These are phyloP conservation scores for Leptatherina wallacei DNA, from an alignment of 2,797 vertebrate genomes.

Conservation along the genomic window DNA sequence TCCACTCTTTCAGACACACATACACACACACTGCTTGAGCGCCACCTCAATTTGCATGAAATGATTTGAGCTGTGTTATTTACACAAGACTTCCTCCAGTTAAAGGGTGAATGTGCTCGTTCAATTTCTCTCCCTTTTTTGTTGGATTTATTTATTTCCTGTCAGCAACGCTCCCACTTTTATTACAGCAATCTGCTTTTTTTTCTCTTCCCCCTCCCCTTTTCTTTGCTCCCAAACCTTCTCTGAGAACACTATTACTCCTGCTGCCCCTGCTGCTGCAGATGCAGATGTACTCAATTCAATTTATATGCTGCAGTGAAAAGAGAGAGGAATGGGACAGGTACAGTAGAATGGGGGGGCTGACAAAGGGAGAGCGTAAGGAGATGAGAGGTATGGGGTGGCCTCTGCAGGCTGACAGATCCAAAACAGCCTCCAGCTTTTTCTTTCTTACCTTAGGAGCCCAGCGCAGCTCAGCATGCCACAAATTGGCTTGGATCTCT, in stretches of 20 bases:
- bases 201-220: conserved; percentile 28
- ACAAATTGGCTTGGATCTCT: conserved; percentile 45
- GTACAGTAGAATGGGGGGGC: conserved; percentile 18
- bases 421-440: conserved; percentile 43
- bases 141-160: conserved; percentile 75
- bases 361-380: neutral
- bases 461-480: conserved; percentile 39
- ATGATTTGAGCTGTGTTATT: conserved; percentile 74
- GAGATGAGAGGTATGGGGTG: conserved; percentile 23
- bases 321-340: conserved; percentile 23
- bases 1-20: conserved; percentile 1
- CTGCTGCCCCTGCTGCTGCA: conserved; percentile 40
- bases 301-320: conserved; percentile 60
- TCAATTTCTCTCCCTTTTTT: conserved; percentile 62
- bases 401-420: conserved; percentile 48
- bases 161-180: conserved; percentile 64
- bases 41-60: conserved; percentile 66
- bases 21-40: conserved; percentile 18
- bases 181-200: conserved; percentile 74
- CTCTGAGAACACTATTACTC: conserved; percentile 65
- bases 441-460: conserved; percentile 50
- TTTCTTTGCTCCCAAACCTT: conserved; percentile 40
- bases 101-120: conserved; percentile 59
- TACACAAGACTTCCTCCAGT: conserved; percentile 63
- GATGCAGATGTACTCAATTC: conserved; percentile 72